A percentile compares a stretch with the other conserved stretches of the same genome.
phyloP scores from a whole-genome alignment of 64 coral and sea anemone genomes.

The Pocillopora verrucosa region DNA sequence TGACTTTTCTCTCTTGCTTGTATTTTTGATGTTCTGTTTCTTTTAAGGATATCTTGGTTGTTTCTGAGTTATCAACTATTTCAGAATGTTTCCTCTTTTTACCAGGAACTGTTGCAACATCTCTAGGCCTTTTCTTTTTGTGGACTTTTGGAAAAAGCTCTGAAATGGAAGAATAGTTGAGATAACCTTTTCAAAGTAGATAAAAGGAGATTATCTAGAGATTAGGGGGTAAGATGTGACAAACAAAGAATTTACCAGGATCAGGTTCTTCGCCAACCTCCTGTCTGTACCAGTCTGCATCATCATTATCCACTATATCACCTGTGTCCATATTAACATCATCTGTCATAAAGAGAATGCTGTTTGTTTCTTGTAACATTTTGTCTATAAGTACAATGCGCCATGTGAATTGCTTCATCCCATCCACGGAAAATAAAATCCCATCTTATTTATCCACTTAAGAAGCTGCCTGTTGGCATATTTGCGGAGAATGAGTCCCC shows the following conservation, averaged over 20 bases:
- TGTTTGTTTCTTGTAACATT: background rate
- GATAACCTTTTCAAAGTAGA: background rate
- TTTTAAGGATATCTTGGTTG: background rate
- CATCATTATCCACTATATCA: slow-evolving; percentile 47
- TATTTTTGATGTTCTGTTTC: slow-evolving; percentile 17
- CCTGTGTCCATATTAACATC: background rate
- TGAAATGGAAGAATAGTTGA: background rate
- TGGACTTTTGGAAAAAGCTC: slow-evolving; percentile 20
- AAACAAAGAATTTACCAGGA: slow-evolving; percentile 44
- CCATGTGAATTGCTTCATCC: too few relatives aligned
- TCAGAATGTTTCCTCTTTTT: slow-evolving; percentile 30
- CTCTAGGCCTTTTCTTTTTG: background rate
- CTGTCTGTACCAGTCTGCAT: slow-evolving; percentile 86
- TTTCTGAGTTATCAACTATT: background rate
- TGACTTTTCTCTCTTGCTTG: background rate
- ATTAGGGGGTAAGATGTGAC: background rate
- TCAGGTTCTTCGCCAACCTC: slow-evolving; percentile 95
- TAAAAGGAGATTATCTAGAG: background rate
- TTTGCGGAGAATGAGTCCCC: too few relatives aligned
- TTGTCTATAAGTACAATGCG: background rate
- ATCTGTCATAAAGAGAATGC: background rate
- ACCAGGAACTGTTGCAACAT: background rate
- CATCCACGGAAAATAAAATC: too few relatives aligned
- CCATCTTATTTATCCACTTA: too few relatives aligned
- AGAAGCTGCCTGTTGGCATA: too few relatives aligned